Conservation (phyloP, 1,140 invertebrate species). For the Agrilus planipennis region DNA sequence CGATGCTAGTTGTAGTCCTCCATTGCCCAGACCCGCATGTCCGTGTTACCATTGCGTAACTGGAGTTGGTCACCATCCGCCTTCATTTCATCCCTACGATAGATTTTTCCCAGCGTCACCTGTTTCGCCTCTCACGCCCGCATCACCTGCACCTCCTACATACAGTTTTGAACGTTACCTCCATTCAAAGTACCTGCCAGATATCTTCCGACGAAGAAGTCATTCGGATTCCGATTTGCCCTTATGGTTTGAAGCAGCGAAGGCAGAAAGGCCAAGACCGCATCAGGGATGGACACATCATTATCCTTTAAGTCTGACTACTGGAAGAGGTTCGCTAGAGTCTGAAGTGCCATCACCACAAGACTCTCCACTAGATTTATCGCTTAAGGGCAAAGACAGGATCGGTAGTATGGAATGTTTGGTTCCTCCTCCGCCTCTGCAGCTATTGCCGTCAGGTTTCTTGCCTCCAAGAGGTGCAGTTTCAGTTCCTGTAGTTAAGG, state of each 20-base stretch:
- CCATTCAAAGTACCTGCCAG: constrained; percentile 60
- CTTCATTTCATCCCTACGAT: constrained; percentile 40
- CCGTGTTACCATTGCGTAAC: constrained; percentile 36
- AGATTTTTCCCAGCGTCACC: constrained; percentile 47
- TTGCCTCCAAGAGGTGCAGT: constrained; percentile 42
- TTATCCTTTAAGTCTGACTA: constrained; percentile 31
- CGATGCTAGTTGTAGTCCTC: constrained; percentile 31
- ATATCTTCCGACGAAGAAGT: constrained; percentile 51
- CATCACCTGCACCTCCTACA: constrained; percentile 39
- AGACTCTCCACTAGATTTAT: constrained; percentile 76
- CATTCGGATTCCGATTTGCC: constrained; percentile 63
- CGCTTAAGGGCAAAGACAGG: constrained; percentile 46
- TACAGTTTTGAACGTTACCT: constrained; percentile 59
- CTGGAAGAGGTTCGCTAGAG: constrained; percentile 23
- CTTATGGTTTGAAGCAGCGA: constrained; percentile 38
- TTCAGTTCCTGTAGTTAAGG: constrained; percentile 56
- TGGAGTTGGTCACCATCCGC: constrained; percentile 36
- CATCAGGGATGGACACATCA: constrained; percentile 26
- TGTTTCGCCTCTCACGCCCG: constrained; percentile 45
- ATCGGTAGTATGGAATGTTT: constrained; percentile 18
- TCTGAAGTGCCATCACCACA: constrained; percentile 44
- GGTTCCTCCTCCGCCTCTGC: constrained; percentile 33
- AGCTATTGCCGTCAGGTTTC: constrained; percentile 41
- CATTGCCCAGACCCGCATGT: constrained; percentile 35
- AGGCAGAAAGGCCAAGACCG: constrained; percentile 24